Conservation (phyloP, 2,888 invertebrate species). For the Pharmacophagus antenor region DNA sequence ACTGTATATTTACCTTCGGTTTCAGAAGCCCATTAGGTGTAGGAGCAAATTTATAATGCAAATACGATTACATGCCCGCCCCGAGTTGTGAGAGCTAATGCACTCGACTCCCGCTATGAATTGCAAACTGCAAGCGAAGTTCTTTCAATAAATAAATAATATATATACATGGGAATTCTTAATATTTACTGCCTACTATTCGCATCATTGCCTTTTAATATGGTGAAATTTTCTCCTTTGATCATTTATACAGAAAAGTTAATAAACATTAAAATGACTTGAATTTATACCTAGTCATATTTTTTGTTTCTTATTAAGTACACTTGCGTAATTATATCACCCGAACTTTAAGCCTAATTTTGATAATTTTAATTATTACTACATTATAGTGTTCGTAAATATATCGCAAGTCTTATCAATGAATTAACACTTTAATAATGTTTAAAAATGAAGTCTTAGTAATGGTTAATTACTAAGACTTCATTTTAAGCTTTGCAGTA, state of each 20-base stretch:
- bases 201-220: constrained; percentile 11
- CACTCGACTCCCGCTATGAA: constrained; percentile 68
- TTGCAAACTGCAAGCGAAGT: constrained; percentile 66
- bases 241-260: constrained; percentile 9
- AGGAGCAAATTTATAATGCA: constrained; percentile 78
- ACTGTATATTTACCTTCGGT: constrained; percentile 55
- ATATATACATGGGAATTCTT: constrained; percentile 47
- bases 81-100: constrained; percentile 67
- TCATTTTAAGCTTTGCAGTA: too few species aligned
- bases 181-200: constrained; percentile 26
- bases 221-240: constrained; percentile 2
- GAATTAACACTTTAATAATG: too few species aligned
- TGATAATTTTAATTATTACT: too few species aligned
- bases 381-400: too few species aligned
- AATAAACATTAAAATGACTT: not conserved
- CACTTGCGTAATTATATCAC: too few species aligned
- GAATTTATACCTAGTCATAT: too few species aligned
- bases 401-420: too few species aligned
- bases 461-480: too few species aligned
- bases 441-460: too few species aligned
- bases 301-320: too few species aligned
- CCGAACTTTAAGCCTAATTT: too few species aligned
- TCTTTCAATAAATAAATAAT: constrained; percentile 56
- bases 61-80: constrained; percentile 73
- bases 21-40: constrained; percentile 68